Evolutionary conservation across 1,140 invertebrate species (phyloP).

Genomic region (Oppia nitens): DNA sequence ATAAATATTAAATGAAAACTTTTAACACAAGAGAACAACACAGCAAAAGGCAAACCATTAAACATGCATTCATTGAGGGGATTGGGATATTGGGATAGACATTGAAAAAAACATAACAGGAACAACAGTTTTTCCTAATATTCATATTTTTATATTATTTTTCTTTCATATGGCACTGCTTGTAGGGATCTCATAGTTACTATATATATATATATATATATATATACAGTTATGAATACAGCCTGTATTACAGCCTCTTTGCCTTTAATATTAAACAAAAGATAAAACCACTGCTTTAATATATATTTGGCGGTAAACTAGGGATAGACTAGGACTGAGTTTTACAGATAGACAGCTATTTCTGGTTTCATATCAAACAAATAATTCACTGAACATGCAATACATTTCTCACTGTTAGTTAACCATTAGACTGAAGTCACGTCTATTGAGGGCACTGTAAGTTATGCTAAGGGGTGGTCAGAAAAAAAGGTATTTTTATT

Average conservation of each 20-base stretch:
- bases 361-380: no score
- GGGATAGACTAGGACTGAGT: no score
- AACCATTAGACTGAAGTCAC: not conserved
- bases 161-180: no score
- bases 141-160: not conserved
- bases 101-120: not conserved
- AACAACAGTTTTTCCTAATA: not conserved
- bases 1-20: not conserved
- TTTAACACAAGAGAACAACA: not conserved
- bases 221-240: no score
- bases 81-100: not conserved
- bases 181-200: no score
- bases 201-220: no score
- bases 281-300: no score
- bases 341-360: not conserved
- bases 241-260: no score
- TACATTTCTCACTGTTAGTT: not conserved
- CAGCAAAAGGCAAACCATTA: not conserved
- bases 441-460: no score
- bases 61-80: not conserved
- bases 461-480: no score
- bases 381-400: not conserved
- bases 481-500: no score
- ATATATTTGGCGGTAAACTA: no score
- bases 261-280: not conserved